Evolutionary conservation across 1,140 invertebrate species (phyloP).

Genomic region (Armadillidium nasatum): DNA sequence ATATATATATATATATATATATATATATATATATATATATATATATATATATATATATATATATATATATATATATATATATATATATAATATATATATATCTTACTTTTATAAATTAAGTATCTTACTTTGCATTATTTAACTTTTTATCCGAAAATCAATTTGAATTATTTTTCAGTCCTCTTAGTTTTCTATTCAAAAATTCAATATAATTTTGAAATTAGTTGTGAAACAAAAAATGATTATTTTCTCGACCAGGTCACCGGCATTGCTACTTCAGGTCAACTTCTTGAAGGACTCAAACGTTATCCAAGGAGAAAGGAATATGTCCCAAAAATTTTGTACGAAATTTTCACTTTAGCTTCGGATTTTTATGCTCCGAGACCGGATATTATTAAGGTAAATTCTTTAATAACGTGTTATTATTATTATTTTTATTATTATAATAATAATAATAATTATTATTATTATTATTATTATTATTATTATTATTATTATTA

Average conservation of each 20-base stretch:
- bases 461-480: too few species aligned
- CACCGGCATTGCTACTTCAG: conserved; percentile 60
- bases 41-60: not conserved
- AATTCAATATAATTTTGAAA: too few species aligned
- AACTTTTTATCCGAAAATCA: too few species aligned
- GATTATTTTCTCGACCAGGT: conserved; percentile 53
- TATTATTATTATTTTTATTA: too few species aligned
- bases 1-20: not conserved
- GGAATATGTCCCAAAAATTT: conserved; percentile 65
- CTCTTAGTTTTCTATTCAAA: too few species aligned
- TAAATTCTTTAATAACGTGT: conserved; percentile 33
- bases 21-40: conserved; percentile 8
- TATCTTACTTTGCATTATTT: too few species aligned
- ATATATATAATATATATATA: too few species aligned
- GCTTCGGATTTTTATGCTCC: conserved; percentile 59
- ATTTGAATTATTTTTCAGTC: too few species aligned
- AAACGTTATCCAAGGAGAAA: conserved; percentile 59
- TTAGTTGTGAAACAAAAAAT: not conserved
- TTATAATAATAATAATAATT: too few species aligned
- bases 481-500: too few species aligned
- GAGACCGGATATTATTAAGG: conserved; percentile 62
- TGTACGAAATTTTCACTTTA: conserved; percentile 66
- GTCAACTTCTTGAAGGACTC: conserved; percentile 62
- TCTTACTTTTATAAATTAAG: too few species aligned
- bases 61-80: too few species aligned